phyloP scores from a whole-genome alignment of 2,888 invertebrate species.

The Eupithecia tripunctaria region DNA sequence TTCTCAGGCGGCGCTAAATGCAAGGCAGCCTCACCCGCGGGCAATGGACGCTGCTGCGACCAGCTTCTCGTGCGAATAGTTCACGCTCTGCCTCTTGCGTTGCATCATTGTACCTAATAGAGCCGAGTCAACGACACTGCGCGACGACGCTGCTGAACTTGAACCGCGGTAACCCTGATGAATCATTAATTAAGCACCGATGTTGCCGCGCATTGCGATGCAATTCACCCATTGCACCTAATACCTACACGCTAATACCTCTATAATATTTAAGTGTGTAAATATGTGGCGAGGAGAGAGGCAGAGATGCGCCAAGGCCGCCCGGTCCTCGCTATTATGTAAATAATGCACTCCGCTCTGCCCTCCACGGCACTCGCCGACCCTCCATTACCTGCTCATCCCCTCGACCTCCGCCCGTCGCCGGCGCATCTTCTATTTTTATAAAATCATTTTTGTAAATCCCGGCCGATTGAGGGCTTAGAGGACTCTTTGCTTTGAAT shows the following conservation, averaged over 20 bases:
- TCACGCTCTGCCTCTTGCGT: constrained; percentile 69
- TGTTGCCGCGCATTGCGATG: constrained; percentile 44
- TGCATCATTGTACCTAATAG: constrained; percentile 68
- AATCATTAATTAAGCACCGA: constrained; percentile 50
- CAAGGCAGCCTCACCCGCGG: constrained; percentile 51
- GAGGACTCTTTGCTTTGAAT: constrained; percentile 11
- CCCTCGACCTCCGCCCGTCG: constrained; percentile 43
- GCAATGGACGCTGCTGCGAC: constrained; percentile 54
- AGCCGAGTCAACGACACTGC: constrained; percentile 72
- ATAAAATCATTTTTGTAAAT: constrained; percentile 16
- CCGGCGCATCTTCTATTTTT: constrained; percentile 9
- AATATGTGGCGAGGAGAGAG: constrained; percentile 48
- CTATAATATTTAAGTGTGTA: constrained; percentile 45
- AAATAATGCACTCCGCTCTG: constrained; percentile 66
- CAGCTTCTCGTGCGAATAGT: constrained; percentile 68
- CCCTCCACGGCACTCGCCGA: constrained; percentile 49
- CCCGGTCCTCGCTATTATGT: constrained; percentile 73
- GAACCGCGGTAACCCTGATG: constrained; percentile 54
- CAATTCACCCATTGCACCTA: constrained; percentile 30
- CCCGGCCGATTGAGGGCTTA: neutral
- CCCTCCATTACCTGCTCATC: constrained; percentile 52
- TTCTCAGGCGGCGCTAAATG: constrained; percentile 58
- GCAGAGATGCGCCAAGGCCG: constrained; percentile 68
- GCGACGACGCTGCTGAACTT: constrained; percentile 63
- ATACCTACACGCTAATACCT: constrained; percentile 48